Evolutionary conservation across 1,140 invertebrate genomes (phyloP).

Genomic region (Melipona quadrifasciata): DNA sequence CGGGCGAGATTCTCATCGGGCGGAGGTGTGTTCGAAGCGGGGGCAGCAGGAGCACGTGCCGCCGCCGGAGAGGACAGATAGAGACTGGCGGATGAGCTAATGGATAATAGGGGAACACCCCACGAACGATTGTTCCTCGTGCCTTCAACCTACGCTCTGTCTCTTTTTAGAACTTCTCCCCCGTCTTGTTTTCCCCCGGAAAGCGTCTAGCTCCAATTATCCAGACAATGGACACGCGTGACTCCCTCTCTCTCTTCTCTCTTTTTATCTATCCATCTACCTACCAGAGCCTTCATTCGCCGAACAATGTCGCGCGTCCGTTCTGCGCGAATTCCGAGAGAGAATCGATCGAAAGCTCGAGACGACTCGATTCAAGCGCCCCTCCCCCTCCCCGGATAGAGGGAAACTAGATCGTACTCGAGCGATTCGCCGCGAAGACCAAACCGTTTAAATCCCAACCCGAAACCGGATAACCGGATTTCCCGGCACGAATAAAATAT

Average conservation of each 20-base stretch:
- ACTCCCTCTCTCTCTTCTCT: not conserved
- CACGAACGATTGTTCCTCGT: conserved; percentile 10
- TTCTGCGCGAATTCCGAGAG: not conserved
- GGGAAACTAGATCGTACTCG: not conserved
- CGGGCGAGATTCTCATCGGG: conserved; percentile 11
- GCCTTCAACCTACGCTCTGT: not conserved
- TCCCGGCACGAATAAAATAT: conserved; percentile 12
- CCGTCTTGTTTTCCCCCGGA: not conserved
- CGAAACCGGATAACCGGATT: conserved; percentile 2
- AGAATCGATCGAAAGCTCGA: not conserved
- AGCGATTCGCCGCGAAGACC: not conserved
- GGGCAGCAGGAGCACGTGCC: conserved; percentile 12
- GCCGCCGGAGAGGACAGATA: not conserved
- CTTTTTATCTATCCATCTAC: not conserved
- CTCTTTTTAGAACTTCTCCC: conserved; percentile 1
- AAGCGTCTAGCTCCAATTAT: conserved; percentile 26
- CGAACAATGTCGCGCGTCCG: conserved; percentile 12
- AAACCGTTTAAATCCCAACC: conserved; percentile 9
- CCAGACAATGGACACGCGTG: conserved; percentile 22
- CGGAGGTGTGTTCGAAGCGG: not conserved
- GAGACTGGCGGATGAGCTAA: conserved; percentile 13
- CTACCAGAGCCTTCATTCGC: not conserved
- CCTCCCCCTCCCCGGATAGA: not conserved
- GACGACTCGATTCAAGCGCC: not conserved
- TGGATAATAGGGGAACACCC: conserved; percentile 27